A percentile compares a stretch with the other conserved stretches of the same genome.
Conservation (phyloP, 1,140 invertebrate species). For the Diplogasteroides magnus region DNA sequence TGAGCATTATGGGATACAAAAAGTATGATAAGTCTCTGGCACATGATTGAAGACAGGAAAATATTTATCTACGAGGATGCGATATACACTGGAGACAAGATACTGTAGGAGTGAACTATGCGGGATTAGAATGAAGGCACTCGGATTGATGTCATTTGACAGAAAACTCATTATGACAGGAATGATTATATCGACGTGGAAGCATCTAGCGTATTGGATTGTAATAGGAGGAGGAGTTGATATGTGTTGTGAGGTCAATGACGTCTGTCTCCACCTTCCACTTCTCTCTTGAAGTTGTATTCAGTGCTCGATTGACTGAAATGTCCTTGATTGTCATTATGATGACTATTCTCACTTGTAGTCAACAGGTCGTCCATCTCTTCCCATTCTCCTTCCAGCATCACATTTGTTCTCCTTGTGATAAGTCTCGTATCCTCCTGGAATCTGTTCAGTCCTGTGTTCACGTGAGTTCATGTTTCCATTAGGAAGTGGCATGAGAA, state of each 20-base stretch:
- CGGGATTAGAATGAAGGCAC: too few species aligned
- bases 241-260: not conserved
- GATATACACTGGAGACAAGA: too few species aligned
- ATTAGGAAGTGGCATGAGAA: slow-evolving; percentile 35
- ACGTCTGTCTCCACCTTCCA: slow-evolving; percentile 14
- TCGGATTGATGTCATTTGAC: too few species aligned
- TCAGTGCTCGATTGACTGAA: slow-evolving; percentile 34
- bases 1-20: too few species aligned
- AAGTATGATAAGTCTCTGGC: too few species aligned
- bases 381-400: slow-evolving; percentile 21
- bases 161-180: too few species aligned
- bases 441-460: slow-evolving; percentile 28
- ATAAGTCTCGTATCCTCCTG: slow-evolving; percentile 36
- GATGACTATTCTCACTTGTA: slow-evolving; percentile 20
- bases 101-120: too few species aligned
- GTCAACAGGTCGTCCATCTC: slow-evolving; percentile 33
- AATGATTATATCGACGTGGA: too few species aligned
- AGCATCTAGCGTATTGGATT: slow-evolving; percentile 9
- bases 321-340: slow-evolving; percentile 1
- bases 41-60: too few species aligned
- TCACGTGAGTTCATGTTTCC: slow-evolving; percentile 24
- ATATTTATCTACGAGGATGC: too few species aligned
- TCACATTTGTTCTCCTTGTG: slow-evolving; percentile 27
- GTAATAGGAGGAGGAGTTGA: not conserved
- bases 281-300: slow-evolving; percentile 36